Evolutionary conservation across 2,113 vertebrate species (phyloP).

Genomic region (Oenanthe melanoleuca): DNA sequence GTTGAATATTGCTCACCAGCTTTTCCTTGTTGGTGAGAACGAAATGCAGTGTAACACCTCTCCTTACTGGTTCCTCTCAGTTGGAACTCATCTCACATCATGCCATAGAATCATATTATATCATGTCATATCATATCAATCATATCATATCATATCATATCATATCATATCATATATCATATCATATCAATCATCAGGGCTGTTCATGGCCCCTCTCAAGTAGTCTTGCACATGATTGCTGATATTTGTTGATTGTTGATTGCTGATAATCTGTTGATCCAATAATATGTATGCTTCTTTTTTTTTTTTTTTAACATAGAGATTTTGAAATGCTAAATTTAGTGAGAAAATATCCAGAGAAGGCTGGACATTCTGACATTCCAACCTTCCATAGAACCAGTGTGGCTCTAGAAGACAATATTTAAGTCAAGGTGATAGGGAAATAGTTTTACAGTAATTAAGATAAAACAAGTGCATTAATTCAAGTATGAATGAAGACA

Average conservation of each 20-base stretch:
- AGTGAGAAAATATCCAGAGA: background rate
- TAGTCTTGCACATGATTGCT: background rate
- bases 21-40: background rate
- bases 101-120: background rate
- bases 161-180: background rate
- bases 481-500: background rate
- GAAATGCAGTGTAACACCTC: background rate
- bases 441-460: background rate
- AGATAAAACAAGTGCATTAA: background rate
- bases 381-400: rapidly evolving
- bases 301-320: too few species aligned
- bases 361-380: background rate
- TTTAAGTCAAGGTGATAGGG: background rate
- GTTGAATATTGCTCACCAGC: background rate
- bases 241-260: background rate
- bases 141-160: background rate
- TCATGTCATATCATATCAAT: background rate
- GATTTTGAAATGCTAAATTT: background rate
- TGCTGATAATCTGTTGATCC: background rate
- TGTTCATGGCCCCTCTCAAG: background rate
- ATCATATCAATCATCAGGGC: background rate
- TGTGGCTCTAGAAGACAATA: background rate
- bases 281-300: background rate
- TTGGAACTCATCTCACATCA: background rate
- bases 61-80: background rate